These are phyloP conservation scores for Hemaris fuciformis DNA, from an alignment of 2,888 invertebrate genomes.

Conservation along the genomic window DNA sequence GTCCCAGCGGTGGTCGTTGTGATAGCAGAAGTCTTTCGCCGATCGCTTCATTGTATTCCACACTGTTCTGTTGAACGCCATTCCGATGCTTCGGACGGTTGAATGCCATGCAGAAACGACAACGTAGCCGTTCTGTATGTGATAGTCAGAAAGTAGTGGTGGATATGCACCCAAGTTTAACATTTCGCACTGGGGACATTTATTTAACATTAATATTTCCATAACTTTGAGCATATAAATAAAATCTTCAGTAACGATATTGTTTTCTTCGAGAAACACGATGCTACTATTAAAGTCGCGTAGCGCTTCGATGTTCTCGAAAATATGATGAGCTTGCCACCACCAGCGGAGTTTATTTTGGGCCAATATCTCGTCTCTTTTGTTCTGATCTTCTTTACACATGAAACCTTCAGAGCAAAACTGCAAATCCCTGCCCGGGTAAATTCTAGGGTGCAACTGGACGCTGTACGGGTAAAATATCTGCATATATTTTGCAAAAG, in stretches of 20 bases:
- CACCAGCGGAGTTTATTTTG: constrained; percentile 55
- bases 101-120: constrained; percentile 36
- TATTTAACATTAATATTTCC: constrained; percentile 17
- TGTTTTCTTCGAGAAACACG: constrained; percentile 39
- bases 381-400: constrained; percentile 29
- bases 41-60: constrained; percentile 43
- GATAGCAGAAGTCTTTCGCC: constrained; percentile 40
- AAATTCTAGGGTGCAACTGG: constrained; percentile 45
- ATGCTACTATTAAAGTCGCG: constrained; percentile 28
- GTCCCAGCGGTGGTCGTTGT: constrained; percentile 47
- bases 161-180: constrained; percentile 39
- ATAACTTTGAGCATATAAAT: constrained; percentile 36
- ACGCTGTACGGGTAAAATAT: constrained; percentile 45
- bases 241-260: constrained; percentile 47
- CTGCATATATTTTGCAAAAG: constrained; percentile 43
- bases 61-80: constrained; percentile 43
- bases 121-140: constrained; percentile 18
- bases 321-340: constrained; percentile 51
- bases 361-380: constrained; percentile 30
- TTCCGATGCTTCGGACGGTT: constrained; percentile 29
- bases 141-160: constrained; percentile 27
- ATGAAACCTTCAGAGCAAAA: constrained; percentile 37
- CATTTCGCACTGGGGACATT: constrained; percentile 43
- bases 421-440: constrained; percentile 42
- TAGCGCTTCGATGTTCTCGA: constrained; percentile 35